phyloP scores from a whole-genome alignment of 2,888 invertebrate species.

The Aspidiotus rigidus region DNA sequence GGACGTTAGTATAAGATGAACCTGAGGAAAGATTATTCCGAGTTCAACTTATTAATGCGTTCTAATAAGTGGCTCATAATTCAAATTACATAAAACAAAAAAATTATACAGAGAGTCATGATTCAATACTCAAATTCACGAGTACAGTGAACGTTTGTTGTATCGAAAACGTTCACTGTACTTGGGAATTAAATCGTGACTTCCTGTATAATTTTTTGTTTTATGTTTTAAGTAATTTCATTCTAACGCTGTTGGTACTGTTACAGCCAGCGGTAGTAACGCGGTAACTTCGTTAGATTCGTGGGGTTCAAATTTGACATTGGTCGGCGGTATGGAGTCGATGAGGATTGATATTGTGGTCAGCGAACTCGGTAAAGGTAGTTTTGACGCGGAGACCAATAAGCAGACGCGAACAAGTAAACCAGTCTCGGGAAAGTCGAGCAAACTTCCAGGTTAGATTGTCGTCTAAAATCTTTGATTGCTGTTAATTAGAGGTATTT shows the following conservation, averaged over 20 bases:
- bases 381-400: constrained; percentile 44
- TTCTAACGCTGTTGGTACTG: constrained; percentile 7
- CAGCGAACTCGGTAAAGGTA: constrained; percentile 67
- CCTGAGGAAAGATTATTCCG: no score
- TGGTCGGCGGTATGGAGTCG: constrained; percentile 74
- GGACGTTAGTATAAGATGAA: constrained; percentile 35
- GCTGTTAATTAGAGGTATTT: no score
- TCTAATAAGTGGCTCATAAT: no score
- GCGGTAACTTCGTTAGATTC: constrained; percentile 68
- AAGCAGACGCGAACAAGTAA: constrained; percentile 47
- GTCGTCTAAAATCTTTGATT: background rate
- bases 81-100: no score
- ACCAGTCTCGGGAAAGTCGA: constrained; percentile 17
- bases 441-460: constrained; percentile 29
- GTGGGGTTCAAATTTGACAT: constrained; percentile 74
- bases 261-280: constrained; percentile 27
- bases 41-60: no score
- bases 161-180: background rate
- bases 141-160: background rate
- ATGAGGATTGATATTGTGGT: constrained; percentile 91
- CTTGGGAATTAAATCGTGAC: background rate
- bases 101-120: no score
- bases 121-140: no score
- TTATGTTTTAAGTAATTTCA: constrained; percentile 4
- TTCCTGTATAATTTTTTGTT: constrained; percentile 5